Evolutionary conservation across 2,797 vertebrate genomes (phyloP).

Genomic region (Smutsia gigantea): DNA sequence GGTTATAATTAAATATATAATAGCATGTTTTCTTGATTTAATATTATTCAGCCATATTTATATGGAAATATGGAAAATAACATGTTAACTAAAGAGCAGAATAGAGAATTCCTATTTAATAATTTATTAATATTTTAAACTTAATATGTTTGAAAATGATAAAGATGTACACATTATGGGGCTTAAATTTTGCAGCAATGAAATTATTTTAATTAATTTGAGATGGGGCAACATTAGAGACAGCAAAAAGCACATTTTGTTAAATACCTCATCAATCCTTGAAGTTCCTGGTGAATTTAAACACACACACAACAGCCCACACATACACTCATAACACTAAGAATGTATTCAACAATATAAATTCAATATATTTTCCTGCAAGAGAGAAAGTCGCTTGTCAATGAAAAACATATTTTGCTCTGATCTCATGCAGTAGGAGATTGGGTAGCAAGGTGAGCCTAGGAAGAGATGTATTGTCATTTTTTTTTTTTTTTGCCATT

Average conservation of each 20-base stretch:
- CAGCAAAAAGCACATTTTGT: not conserved
- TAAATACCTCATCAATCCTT: not conserved
- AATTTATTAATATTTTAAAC: not conserved
- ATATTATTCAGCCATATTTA: not conserved
- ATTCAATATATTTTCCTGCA: not conserved
- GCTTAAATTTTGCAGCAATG: not conserved
- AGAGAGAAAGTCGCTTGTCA: not conserved
- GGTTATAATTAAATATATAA: not conserved
- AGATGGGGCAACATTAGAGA: not conserved
- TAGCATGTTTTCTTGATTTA: slow-evolving; percentile 6
- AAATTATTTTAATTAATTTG: not conserved
- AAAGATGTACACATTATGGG: not conserved
- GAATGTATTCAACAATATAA: not conserved
- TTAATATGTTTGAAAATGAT: not conserved
- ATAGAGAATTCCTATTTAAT: not conserved
- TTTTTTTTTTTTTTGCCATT: accelerated
- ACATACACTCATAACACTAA: not conserved
- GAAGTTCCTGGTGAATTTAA: not conserved
- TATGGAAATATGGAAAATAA: not conserved
- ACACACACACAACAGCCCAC: not conserved
- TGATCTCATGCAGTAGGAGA: too few relatives aligned
- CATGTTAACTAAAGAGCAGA: not conserved
- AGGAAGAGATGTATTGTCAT: not conserved
- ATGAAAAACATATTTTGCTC: not conserved
- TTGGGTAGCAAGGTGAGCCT: not conserved